Percentiles rank a stretch among this genome's conserved stretches.
These are phyloP conservation scores for Lineus longissimus DNA, from an alignment of 1,140 invertebrate species.

Conservation along the genomic window DNA sequence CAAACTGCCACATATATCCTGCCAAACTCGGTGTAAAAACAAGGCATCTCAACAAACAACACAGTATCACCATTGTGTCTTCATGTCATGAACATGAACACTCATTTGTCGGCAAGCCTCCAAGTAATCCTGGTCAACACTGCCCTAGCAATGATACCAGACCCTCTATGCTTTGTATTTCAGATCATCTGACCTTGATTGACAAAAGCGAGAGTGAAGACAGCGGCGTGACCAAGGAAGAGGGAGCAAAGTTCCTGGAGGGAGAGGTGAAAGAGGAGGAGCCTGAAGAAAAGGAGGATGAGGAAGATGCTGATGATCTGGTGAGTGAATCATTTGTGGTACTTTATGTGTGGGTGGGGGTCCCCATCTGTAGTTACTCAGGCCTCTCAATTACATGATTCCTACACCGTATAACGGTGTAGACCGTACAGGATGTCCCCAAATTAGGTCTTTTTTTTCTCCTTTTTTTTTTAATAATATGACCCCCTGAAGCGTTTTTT, in stretches of 20 bases:
- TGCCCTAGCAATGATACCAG: background rate
- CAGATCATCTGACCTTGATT: conserved; percentile 33
- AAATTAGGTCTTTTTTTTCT: too few species aligned
- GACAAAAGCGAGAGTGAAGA: conserved; percentile 31
- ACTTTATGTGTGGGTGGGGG: too few species aligned
- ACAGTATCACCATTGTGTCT: background rate
- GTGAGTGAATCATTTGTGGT: conserved; percentile 11
- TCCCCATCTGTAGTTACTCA: too few species aligned
- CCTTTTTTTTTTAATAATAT: too few species aligned
- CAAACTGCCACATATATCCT: background rate
- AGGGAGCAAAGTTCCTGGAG: conserved; percentile 24
- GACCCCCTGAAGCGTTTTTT: too few species aligned
- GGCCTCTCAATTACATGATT: too few species aligned
- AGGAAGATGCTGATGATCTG: conserved; percentile 33
- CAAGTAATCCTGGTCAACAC: background rate
- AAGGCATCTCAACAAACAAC: too few species aligned
- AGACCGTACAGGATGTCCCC: too few species aligned
- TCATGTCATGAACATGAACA: background rate
- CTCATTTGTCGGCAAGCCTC: background rate
- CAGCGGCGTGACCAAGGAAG: conserved; percentile 23
- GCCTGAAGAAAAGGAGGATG: conserved; percentile 9
- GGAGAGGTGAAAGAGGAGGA: conserved; percentile 26
- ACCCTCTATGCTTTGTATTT: background rate
- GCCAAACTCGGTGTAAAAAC: background rate
- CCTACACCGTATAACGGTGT: too few species aligned